A percentile compares a stretch with the other conserved stretches of the same genome.
Conservation (phyloP, 2,888 invertebrate genomes). For the Linnaemya vulpina region DNA sequence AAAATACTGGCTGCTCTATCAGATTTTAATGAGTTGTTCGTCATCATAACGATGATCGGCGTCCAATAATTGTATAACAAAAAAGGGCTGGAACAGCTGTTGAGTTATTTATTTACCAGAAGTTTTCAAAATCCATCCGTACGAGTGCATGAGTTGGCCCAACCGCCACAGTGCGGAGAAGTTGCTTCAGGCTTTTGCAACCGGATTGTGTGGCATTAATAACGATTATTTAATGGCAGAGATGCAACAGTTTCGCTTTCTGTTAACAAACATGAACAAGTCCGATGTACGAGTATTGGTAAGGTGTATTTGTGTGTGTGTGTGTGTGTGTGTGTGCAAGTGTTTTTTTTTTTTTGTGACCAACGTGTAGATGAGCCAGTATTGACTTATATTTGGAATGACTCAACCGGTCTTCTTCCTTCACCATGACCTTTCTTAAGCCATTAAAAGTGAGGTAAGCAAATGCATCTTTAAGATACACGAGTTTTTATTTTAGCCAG, state of each 20-base stretch:
- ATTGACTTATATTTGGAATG: background rate
- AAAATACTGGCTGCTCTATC: conserved; percentile 1
- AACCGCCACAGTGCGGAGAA: conserved; percentile 2
- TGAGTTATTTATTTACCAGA: conserved; percentile 22
- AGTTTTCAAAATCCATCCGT: background rate
- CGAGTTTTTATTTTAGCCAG: no score
- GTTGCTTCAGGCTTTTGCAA: conserved; percentile 23
- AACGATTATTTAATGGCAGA: conserved; percentile 56
- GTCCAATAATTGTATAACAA: background rate
- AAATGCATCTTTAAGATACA: background rate
- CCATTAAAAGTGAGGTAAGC: conserved; percentile 4
- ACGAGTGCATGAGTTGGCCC: background rate
- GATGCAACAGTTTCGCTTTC: conserved; percentile 64
- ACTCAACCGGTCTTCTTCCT: background rate
- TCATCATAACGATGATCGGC: conserved; percentile 24
- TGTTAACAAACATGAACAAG: background rate
- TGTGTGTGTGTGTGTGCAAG: background rate
- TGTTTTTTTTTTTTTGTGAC: no score
- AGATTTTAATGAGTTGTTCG: conserved; percentile 13
- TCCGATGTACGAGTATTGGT: background rate
- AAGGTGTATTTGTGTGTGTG: background rate
- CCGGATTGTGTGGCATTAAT: background rate
- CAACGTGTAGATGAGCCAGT: background rate
- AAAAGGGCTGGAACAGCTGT: conserved; percentile 42
- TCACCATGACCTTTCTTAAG: conserved; percentile 65